These are phyloP conservation scores for Yponomeuta cagnagella DNA, from an alignment of 2,888 invertebrate species.

Conservation along the genomic window DNA sequence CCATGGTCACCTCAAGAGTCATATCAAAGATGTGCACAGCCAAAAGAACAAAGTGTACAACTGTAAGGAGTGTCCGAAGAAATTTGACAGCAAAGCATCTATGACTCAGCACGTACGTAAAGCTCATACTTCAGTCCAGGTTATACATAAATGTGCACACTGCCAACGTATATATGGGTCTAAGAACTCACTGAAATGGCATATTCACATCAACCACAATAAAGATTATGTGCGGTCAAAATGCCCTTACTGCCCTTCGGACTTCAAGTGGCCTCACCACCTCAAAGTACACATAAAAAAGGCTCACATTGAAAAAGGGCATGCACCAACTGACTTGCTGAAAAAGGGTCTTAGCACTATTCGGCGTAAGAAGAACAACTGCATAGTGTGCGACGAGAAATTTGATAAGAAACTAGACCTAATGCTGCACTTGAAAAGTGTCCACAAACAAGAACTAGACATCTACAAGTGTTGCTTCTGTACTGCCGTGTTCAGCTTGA, in stretches of 20 bases:
- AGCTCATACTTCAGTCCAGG: not conserved
- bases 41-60: not conserved
- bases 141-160: conserved; percentile 1
- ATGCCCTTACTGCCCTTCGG: conserved; percentile 13
- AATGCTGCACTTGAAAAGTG: conserved; percentile 10
- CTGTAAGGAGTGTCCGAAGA: conserved; percentile 10
- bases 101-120: not conserved
- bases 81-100: conserved; percentile 3
- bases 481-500: conserved; percentile 9
- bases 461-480: conserved; percentile 16
- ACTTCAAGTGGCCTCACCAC: conserved; percentile 17
- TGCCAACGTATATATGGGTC: conserved; percentile 11
- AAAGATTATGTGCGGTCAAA: conserved; percentile 12
- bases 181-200: conserved; percentile 11
- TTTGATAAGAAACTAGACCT: conserved; percentile 14
- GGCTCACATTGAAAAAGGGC: conserved; percentile 7
- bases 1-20: conserved; percentile 9
- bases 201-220: conserved; percentile 16
- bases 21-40: conserved; percentile 9
- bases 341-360: conserved; percentile 7
- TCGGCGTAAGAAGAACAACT: conserved; percentile 12
- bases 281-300: conserved; percentile 14
- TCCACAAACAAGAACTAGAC: conserved; percentile 13
- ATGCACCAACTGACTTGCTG: conserved; percentile 3
- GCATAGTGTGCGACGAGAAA: conserved; percentile 13